These are phyloP conservation scores for Porites cylindrica DNA, from an alignment of 92 coral and sea anemone genomes.

Conservation along the genomic window DNA sequence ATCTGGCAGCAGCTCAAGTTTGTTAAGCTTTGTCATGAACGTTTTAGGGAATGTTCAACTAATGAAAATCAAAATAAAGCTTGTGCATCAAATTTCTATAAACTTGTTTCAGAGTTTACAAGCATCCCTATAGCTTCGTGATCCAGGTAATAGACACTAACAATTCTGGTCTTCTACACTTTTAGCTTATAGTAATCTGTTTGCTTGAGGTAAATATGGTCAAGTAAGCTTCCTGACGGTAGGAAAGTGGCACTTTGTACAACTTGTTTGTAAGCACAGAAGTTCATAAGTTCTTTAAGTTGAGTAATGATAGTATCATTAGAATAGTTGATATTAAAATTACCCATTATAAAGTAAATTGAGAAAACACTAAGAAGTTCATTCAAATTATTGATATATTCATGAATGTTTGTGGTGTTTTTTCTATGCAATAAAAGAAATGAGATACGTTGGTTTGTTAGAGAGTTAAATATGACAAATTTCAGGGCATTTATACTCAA, in stretches of 20 bases:
- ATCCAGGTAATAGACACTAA: constrained; percentile 54
- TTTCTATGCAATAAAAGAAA: constrained; percentile 48
- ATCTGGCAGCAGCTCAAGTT: too few species aligned
- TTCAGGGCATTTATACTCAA: neutral
- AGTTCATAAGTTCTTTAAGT: constrained; percentile 26
- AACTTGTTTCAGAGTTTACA: neutral
- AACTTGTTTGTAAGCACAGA: constrained; percentile 49
- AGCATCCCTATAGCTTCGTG: constrained; percentile 45
- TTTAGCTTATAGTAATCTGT: constrained; percentile 11
- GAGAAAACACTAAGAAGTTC: constrained; percentile 8
- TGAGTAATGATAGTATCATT: constrained; percentile 20
- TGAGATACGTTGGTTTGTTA: constrained; percentile 23
- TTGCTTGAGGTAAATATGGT: constrained; percentile 56
- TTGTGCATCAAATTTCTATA: too few species aligned
- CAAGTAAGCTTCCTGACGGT: constrained; percentile 57
- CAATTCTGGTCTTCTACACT: constrained; percentile 5
- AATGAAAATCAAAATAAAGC: too few species aligned
- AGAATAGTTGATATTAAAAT: constrained; percentile 55
- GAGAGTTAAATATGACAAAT: neutral
- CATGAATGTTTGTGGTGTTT: constrained; percentile 41
- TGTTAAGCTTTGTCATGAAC: too few species aligned
- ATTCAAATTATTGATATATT: constrained; percentile 20
- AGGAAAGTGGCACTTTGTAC: constrained; percentile 58
- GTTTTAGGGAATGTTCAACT: too few species aligned
- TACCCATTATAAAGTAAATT: constrained; percentile 35